Percentiles rank a stretch among this genome's conserved stretches.
These are phyloP conservation scores for Eurosta solidaginis DNA, from an alignment of 1,140 invertebrate genomes.

Conservation along the genomic window DNA sequence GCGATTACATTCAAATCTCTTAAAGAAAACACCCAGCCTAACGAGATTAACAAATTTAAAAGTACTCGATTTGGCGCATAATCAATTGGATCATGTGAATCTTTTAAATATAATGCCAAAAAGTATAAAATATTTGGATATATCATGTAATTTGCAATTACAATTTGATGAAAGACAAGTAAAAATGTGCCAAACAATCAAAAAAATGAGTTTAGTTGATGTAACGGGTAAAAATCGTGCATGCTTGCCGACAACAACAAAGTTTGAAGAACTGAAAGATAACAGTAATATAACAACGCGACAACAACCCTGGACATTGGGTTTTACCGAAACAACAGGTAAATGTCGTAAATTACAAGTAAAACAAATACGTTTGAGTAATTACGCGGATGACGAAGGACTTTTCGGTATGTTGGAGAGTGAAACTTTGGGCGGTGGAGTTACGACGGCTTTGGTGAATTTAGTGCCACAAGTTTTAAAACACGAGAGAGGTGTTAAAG, in stretches of 20 bases:
- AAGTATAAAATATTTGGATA: slow-evolving; percentile 81
- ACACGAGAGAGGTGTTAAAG: slow-evolving; percentile 79
- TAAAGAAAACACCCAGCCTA: slow-evolving; percentile 76
- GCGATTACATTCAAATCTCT: slow-evolving; percentile 79
- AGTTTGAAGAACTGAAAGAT: slow-evolving; percentile 63
- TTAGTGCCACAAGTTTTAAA: slow-evolving; percentile 75
- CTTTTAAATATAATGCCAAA: slow-evolving; percentile 75
- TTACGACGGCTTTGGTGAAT: slow-evolving; percentile 71
- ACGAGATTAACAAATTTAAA: slow-evolving; percentile 74
- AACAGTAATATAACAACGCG: slow-evolving; percentile 41
- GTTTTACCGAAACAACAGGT: slow-evolving; percentile 83
- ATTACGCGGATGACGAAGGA: slow-evolving; percentile 77
- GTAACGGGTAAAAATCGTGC: slow-evolving; percentile 77
- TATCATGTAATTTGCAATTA: slow-evolving; percentile 79
- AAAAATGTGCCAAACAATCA: slow-evolving; percentile 74
- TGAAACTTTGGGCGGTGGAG: slow-evolving; percentile 68
- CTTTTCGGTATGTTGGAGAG: slow-evolving; percentile 83
- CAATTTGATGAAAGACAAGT: slow-evolving; percentile 82
- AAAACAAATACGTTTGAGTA: slow-evolving; percentile 75
- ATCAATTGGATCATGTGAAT: slow-evolving; percentile 79
- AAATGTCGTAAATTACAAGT: slow-evolving; percentile 72
- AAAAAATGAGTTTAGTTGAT: slow-evolving; percentile 80
- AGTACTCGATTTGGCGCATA: slow-evolving; percentile 83
- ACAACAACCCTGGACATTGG: slow-evolving; percentile 74
- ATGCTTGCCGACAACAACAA: slow-evolving; percentile 65